phyloP scores from a whole-genome alignment of 2,113 vertebrate species.

The Formicarius rufipectus region DNA sequence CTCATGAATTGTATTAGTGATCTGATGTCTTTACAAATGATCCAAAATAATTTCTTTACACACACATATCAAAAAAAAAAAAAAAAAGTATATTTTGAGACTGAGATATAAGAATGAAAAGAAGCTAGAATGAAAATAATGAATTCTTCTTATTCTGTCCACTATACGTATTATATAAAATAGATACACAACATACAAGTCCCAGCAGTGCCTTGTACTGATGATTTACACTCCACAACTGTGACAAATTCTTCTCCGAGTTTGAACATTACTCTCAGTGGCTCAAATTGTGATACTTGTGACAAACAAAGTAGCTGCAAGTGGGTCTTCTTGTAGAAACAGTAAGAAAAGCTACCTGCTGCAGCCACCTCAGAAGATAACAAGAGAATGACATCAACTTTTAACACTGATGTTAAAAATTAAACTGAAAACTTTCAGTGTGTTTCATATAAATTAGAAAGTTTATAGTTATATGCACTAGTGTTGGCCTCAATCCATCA shows the following conservation, averaged over 20 bases:
- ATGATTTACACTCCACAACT: background rate
- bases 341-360: background rate
- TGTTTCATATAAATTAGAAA: background rate
- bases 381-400: accelerated
- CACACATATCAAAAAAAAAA: too few relatives aligned
- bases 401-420: background rate
- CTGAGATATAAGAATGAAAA: background rate
- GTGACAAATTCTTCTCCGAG: background rate
- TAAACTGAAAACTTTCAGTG: background rate
- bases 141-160: background rate
- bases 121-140: background rate
- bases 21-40: background rate
- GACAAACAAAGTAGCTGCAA: background rate
- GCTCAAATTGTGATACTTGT: background rate
- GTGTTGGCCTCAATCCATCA: background rate
- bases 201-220: background rate
- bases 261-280: background rate
- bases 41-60: background rate
- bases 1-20: background rate
- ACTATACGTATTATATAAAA: too few relatives aligned
- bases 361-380: background rate
- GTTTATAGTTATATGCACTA: background rate
- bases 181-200: background rate
- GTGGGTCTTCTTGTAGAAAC: background rate
- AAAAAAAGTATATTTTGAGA: background rate